Evolutionary conservation across 2,888 invertebrate genomes (phyloP).

Genomic region (Physocephala rufipes): DNA sequence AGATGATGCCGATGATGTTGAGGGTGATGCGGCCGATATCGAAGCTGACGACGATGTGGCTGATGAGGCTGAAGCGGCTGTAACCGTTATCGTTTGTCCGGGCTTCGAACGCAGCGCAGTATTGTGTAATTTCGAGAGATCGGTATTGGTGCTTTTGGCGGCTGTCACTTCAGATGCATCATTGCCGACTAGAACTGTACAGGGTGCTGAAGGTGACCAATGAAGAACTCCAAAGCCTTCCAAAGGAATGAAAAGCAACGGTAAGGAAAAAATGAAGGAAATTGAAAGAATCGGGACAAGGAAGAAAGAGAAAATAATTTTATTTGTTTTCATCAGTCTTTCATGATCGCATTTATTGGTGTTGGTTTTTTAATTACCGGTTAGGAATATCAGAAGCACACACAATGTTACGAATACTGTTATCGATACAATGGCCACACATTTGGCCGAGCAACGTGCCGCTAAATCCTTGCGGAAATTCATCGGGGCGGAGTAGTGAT

Average conservation of each 20-base stretch:
- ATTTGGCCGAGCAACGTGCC: constrained; percentile 90
- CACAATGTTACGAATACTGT: constrained; percentile 83
- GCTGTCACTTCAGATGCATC: constrained; percentile 77
- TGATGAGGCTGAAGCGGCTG: constrained; percentile 58
- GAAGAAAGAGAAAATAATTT: constrained; percentile 4
- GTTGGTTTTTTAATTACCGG: constrained; percentile 71
- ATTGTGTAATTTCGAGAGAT: constrained; percentile 76
- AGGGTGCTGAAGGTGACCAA: constrained; percentile 85
- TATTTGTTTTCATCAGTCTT: background rate
- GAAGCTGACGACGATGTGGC: constrained; percentile 71
- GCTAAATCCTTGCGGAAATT: constrained; percentile 88
- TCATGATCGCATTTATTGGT: background rate
- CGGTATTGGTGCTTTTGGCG: constrained; percentile 76
- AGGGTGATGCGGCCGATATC: constrained; percentile 55
- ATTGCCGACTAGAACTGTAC: constrained; percentile 84
- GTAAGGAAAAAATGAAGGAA: background rate
- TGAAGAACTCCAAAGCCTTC: constrained; percentile 83
- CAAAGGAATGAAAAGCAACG: background rate
- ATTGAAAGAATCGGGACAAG: too few species aligned
- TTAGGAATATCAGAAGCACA: constrained; percentile 86
- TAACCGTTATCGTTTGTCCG: constrained; percentile 68
- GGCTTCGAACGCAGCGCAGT: constrained; percentile 71
- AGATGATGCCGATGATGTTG: constrained; percentile 56
- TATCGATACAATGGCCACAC: constrained; percentile 88
- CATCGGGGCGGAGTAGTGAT: constrained; percentile 83